Evolutionary conservation across 2,888 invertebrate genomes (phyloP).

Genomic region (Hylaea fasciaria): DNA sequence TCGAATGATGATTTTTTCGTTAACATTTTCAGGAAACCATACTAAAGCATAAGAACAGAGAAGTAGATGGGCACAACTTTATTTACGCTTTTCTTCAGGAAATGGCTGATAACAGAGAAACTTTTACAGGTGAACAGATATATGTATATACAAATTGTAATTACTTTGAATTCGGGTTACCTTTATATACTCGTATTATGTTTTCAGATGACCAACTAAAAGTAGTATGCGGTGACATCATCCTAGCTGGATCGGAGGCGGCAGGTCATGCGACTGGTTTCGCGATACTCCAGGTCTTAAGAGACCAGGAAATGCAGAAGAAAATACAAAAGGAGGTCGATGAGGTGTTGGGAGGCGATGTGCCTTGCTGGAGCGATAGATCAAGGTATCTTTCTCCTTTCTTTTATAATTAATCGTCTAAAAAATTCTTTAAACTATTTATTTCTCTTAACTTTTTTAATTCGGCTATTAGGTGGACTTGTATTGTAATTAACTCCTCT

Average conservation of each 20-base stretch:
- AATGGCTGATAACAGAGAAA: conserved; percentile 64
- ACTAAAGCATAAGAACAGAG: conserved; percentile 64
- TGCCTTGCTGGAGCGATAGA: conserved; percentile 27
- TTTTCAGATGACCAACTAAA: conserved; percentile 35
- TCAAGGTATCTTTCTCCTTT: conserved; percentile 15
- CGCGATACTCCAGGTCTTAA: conserved; percentile 77
- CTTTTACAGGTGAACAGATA: conserved; percentile 48
- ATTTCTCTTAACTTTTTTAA: too few species aligned
- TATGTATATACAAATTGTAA: too few species aligned
- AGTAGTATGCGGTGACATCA: conserved; percentile 81
- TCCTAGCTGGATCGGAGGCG: conserved; percentile 86
- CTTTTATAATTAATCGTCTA: too few species aligned
- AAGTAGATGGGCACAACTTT: conserved; percentile 61
- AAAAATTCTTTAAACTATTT: too few species aligned
- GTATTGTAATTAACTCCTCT: too few species aligned
- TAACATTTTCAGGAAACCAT: conserved; percentile 64
- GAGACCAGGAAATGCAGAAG: conserved; percentile 78
- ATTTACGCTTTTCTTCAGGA: conserved; percentile 85
- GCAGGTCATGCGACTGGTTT: conserved; percentile 83
- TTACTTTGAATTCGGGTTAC: too few species aligned
- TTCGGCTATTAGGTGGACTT: too few species aligned
- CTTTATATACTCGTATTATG: too few species aligned
- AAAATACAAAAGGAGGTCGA: conserved; percentile 82
- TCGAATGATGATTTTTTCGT: too few species aligned
- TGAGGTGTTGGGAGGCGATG: conserved; percentile 65